Evolutionary conservation across 2,113 vertebrate genomes (phyloP).

Genomic region (Anthoscopus minutus): DNA sequence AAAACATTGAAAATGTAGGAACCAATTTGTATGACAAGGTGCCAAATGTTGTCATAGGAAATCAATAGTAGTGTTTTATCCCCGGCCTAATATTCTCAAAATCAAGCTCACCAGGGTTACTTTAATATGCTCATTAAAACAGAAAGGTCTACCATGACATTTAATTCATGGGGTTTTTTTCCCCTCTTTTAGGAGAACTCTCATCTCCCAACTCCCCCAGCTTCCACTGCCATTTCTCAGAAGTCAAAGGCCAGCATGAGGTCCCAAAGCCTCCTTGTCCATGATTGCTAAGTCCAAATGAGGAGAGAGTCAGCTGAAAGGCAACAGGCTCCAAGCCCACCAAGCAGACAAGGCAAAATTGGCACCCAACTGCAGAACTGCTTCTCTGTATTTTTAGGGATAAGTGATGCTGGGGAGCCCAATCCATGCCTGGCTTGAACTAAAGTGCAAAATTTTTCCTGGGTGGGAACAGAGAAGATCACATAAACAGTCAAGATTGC

Average conservation of each 20-base stretch:
- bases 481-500: background rate
- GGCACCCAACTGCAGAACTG: background rate
- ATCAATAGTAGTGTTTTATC: background rate
- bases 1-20: background rate
- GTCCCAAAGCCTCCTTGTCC: background rate
- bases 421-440: background rate
- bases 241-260: background rate
- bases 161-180: background rate
- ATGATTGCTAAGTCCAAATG: background rate
- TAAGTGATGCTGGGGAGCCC: background rate
- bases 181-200: background rate
- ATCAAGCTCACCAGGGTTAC: background rate
- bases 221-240: background rate
- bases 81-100: background rate
- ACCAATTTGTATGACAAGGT: background rate
- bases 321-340: fast-evolving
- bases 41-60: background rate
- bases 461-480: background rate
- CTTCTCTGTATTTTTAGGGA: background rate
- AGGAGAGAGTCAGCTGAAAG: background rate
- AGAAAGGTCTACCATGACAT: background rate
- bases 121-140: background rate
- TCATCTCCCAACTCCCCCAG: background rate
- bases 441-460: background rate
- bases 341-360: background rate